Evolutionary conservation across 2,888 invertebrate genomes (phyloP).

Genomic region (Drosophila maculinotata): DNA sequence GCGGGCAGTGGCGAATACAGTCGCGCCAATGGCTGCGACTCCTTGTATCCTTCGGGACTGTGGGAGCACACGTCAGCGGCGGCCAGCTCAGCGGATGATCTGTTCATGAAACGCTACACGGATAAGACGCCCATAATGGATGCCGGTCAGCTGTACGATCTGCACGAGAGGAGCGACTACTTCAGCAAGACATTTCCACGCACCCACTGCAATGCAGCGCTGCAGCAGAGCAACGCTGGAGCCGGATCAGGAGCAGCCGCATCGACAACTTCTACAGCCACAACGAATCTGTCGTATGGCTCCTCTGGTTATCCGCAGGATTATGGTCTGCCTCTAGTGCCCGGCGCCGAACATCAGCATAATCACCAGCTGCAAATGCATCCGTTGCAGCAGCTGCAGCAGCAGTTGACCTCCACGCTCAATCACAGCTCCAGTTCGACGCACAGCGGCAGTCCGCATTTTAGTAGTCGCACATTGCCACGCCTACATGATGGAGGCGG

Average conservation of each 20-base stretch:
- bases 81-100: conserved; percentile 82
- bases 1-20: conserved; percentile 91
- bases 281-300: conserved; percentile 80
- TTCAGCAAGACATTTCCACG: conserved; percentile 88
- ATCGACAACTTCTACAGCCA: conserved; percentile 83
- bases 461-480: conserved; percentile 74
- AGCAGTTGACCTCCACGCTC: conserved; percentile 74
- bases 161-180: conserved; percentile 86
- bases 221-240: conserved; percentile 49
- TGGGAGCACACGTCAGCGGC: conserved; percentile 87
- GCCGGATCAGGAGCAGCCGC: conserved; percentile 53
- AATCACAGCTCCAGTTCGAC: conserved; percentile 62
- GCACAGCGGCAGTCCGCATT: conserved; percentile 72
- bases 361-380: conserved; percentile 83
- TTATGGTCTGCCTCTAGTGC: conserved; percentile 91
- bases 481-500: conserved; percentile 70
- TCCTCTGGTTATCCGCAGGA: conserved; percentile 89
- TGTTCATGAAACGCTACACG: conserved; percentile 88
- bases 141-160: conserved; percentile 82
- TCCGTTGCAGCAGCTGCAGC: conserved; percentile 86
- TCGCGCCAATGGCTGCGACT: conserved; percentile 89
- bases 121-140: conserved; percentile 92
- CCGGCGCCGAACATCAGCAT: conserved; percentile 85
- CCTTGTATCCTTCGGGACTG: conserved; percentile 91
- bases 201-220: conserved; percentile 82